A percentile compares a stretch with the other conserved stretches of the same genome.
Conservation (phyloP, 2,797 vertebrate species). For the Pyrocephalus nanus region DNA sequence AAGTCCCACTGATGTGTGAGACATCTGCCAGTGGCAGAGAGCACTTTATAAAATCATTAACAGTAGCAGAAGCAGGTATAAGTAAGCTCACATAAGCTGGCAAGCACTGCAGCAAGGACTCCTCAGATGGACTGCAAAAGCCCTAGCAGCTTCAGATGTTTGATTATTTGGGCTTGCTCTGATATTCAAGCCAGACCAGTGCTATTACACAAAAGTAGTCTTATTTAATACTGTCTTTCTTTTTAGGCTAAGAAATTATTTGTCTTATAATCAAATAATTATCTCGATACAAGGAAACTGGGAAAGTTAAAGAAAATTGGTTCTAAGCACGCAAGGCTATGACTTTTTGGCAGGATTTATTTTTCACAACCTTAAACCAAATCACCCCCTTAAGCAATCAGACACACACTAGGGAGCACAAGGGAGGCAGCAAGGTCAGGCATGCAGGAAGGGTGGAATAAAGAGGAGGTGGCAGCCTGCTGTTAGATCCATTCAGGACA, state of each 20-base stretch:
- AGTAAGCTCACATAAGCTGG: neutral
- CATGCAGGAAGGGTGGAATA: neutral
- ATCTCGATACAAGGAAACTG: neutral
- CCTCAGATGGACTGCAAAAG: neutral
- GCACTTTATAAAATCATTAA: neutral
- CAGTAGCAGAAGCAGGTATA: neutral
- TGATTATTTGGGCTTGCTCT: neutral
- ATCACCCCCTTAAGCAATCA: neutral
- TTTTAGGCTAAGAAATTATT: neutral
- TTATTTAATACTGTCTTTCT: neutral
- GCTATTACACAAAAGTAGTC: neutral
- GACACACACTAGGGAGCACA: neutral
- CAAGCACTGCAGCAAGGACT: neutral
- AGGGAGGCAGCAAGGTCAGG: neutral
- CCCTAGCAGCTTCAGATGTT: neutral
- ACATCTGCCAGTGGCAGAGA: neutral
- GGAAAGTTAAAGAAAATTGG: neutral
- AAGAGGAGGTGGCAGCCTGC: neutral
- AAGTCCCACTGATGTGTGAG: neutral
- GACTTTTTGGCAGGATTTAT: neutral
- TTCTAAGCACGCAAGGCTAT: neutral
- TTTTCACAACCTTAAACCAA: neutral
- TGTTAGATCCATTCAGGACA: neutral
- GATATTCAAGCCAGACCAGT: neutral
- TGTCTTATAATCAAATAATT: neutral